phyloP scores from a whole-genome alignment of 2,888 invertebrate genomes.

The Trichacis sp. region DNA sequence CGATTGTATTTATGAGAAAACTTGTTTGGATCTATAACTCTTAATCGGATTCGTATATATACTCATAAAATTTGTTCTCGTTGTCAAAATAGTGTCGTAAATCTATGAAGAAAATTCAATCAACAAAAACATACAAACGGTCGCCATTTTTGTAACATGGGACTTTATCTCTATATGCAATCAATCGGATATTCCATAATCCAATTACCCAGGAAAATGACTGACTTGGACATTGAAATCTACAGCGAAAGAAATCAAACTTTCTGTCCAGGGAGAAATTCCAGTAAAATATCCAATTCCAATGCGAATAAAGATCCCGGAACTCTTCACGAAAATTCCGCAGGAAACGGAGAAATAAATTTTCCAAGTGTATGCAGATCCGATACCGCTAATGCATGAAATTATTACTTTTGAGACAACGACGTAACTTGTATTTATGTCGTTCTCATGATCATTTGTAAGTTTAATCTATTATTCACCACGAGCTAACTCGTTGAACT shows the following conservation, averaged over 20 bases:
- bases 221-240: background rate
- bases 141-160: too few species aligned
- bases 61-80: too few species aligned
- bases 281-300: background rate
- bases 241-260: background rate
- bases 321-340: background rate
- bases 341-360: background rate
- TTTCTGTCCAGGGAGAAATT: background rate
- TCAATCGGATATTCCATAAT: too few species aligned
- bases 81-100: too few species aligned
- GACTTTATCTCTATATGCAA: too few species aligned
- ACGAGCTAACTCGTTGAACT: background rate
- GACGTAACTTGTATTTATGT: background rate
- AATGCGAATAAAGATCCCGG: background rate
- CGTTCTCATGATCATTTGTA: background rate
- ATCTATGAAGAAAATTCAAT: too few species aligned
- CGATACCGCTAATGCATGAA: background rate
- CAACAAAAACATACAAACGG: too few species aligned
- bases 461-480: background rate
- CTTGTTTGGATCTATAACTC: too few species aligned
- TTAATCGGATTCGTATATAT: too few species aligned
- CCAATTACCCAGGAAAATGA: too few species aligned
- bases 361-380: background rate
- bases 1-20: too few species aligned
- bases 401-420: background rate